Percentiles rank a stretch among this genome's conserved stretches.
Conservation (phyloP, 2,113 vertebrate species). For the Ameiurus melas region DNA sequence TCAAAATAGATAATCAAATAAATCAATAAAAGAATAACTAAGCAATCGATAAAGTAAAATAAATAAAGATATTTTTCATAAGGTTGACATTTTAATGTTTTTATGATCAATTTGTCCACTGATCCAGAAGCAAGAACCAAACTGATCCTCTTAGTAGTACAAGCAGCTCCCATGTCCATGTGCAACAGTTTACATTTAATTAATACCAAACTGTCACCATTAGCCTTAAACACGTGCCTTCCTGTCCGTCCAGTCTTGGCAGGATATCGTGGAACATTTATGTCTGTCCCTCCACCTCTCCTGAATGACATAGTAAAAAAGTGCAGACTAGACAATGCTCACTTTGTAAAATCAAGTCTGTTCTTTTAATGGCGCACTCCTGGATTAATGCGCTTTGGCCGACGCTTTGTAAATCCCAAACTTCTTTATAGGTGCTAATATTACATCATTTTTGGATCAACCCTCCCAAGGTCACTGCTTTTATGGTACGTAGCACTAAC, state of each 20-base stretch:
- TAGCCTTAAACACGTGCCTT: neutral
- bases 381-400: slow-evolving; percentile 30
- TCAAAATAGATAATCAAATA: neutral
- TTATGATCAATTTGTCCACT: neutral
- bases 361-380: slow-evolving; percentile 34
- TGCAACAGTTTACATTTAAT: neutral
- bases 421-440: slow-evolving; percentile 40
- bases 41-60: neutral
- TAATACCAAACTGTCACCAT: neutral
- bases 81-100: neutral
- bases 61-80: neutral
- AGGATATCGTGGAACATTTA: neutral
- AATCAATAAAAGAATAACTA: neutral
- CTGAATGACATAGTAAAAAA: slow-evolving; percentile 21
- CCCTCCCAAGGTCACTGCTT: slow-evolving; percentile 42
- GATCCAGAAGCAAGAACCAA: neutral
- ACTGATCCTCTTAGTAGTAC: neutral
- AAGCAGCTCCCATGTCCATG: neutral
- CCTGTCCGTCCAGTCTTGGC: neutral
- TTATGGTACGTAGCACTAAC: slow-evolving; percentile 7
- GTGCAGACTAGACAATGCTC: slow-evolving; percentile 34
- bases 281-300: slow-evolving; percentile 15
- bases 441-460: slow-evolving; percentile 28
- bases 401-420: slow-evolving; percentile 19
- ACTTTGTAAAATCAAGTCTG: slow-evolving; percentile 32